Percentiles rank a stretch among this genome's conserved stretches.
Conservation (phyloP, 2,888 invertebrate species). For the Tryphoninae sp. region DNA sequence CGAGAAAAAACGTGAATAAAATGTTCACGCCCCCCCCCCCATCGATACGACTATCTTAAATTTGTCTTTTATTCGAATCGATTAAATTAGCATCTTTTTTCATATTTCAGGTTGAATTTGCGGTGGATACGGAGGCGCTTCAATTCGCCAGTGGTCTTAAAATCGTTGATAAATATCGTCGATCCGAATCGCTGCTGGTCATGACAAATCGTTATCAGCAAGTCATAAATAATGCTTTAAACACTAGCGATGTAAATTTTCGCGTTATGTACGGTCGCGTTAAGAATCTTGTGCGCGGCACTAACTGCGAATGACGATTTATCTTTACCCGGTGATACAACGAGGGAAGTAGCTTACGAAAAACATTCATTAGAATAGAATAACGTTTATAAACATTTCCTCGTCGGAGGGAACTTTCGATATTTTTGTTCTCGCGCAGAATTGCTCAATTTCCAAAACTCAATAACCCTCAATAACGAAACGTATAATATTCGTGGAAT, state of each 20-base stretch:
- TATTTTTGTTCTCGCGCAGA: too few relatives aligned
- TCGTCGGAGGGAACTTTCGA: too few relatives aligned
- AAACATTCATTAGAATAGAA: too few relatives aligned
- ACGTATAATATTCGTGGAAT: too few relatives aligned
- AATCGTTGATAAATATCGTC: conserved; percentile 82
- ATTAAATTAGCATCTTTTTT: background rate
- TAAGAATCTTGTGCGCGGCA: conserved; percentile 82
- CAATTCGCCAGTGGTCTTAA: conserved; percentile 90
- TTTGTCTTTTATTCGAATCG: background rate
- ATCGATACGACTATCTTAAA: too few relatives aligned
- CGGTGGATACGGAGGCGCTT: conserved; percentile 84
- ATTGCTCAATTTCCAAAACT: too few relatives aligned
- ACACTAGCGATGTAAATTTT: conserved; percentile 85
- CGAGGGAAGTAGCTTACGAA: too few relatives aligned
- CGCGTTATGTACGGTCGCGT: conserved; percentile 85
- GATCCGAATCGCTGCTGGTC: conserved; percentile 86
- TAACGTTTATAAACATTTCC: too few relatives aligned
- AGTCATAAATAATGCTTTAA: conserved; percentile 84
- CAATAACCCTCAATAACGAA: too few relatives aligned
- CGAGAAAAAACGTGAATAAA: too few relatives aligned
- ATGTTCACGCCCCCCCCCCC: too few relatives aligned
- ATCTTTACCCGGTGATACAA: background rate
- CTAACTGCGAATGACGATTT: conserved; percentile 74
- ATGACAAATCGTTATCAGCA: conserved; percentile 87
- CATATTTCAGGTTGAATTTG: conserved; percentile 74